Evolutionary conservation across 2,797 vertebrate genomes (phyloP).

Genomic region (Pseudotriccus pelzelni): DNA sequence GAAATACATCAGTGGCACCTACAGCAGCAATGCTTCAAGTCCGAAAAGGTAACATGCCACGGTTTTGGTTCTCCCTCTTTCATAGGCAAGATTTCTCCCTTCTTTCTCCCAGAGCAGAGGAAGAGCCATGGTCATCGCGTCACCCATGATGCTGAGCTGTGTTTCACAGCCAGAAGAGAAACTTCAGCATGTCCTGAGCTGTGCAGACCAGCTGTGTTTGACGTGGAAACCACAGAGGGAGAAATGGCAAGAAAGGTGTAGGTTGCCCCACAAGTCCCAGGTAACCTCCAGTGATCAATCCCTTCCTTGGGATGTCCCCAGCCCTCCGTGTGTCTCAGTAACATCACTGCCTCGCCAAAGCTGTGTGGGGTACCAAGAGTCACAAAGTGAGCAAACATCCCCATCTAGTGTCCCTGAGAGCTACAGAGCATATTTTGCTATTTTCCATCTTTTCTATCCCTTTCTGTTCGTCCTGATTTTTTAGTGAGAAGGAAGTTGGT

Average conservation of each 20-base stretch:
- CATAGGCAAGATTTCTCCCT: neutral
- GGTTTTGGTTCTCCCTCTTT: neutral
- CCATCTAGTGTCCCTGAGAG: slow-evolving; percentile 70
- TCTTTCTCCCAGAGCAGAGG: neutral
- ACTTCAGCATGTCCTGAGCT: neutral
- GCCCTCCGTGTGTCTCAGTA: neutral
- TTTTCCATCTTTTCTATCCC: neutral
- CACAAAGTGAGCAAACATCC: slow-evolving; percentile 68
- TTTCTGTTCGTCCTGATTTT: neutral
- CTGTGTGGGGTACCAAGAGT: neutral
- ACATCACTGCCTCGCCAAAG: neutral
- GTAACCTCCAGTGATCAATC: rapidly evolving
- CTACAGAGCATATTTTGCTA: neutral
- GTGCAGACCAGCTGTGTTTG: neutral
- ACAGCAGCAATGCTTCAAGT: neutral
- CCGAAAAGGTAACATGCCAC: neutral
- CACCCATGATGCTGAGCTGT: neutral
- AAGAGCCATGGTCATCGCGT: neutral
- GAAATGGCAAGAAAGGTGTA: neutral
- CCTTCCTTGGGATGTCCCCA: neutral
- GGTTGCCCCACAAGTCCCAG: rapidly evolving
- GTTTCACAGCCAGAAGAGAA: neutral
- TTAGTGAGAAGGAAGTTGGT: neutral
- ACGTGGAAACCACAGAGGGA: rapidly evolving
- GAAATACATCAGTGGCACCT: neutral